Conservation (phyloP, 2,113 vertebrate species). For the Bagarius yarrelli region DNA sequence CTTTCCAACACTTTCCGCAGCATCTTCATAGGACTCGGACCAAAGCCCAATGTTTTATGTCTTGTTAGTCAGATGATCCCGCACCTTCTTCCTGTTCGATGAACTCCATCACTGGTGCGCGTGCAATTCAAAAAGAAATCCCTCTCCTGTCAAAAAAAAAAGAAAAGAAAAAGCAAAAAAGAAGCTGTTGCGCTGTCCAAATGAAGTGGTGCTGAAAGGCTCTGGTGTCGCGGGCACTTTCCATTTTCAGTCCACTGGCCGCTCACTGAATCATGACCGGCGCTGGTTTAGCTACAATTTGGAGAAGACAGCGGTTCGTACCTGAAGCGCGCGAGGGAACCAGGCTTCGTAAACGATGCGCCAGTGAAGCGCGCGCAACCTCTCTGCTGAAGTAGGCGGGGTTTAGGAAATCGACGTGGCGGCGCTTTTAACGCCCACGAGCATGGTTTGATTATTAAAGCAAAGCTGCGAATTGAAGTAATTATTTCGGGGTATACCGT, state of each 20-base stretch:
- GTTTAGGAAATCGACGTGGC: constrained; percentile 48
- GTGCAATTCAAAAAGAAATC: constrained; percentile 43
- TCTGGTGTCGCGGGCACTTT: constrained; percentile 28
- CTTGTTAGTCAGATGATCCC: constrained; percentile 28
- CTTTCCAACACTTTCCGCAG: constrained; percentile 25
- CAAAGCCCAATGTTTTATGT: constrained; percentile 19
- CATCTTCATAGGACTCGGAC: constrained; percentile 28
- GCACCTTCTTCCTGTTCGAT: constrained; percentile 13
- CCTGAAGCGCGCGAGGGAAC: constrained; percentile 39
- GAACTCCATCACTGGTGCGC: constrained; percentile 45
- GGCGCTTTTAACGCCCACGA: constrained; percentile 47
- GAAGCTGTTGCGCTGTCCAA: constrained; percentile 57
- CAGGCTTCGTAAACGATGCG: constrained; percentile 41
- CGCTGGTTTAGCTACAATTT: neutral
- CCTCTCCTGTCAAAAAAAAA: constrained; percentile 15
- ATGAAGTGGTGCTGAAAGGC: constrained; percentile 47
- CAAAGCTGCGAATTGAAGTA: constrained; percentile 28
- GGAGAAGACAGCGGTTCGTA: constrained; percentile 9
- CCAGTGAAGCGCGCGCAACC: constrained; percentile 38
- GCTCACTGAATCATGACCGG: constrained; percentile 26
- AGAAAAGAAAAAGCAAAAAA: constrained; percentile 29
- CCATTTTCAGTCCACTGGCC: constrained; percentile 34
- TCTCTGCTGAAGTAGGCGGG: constrained; percentile 49
- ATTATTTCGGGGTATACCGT: neutral
- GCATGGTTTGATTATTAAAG: constrained; percentile 45